Evolutionary conservation across 2,113 vertebrate species (phyloP), one percentile per base, ranked within the genome.

Genomic region (Microcebus ravelobensis): DNA sequence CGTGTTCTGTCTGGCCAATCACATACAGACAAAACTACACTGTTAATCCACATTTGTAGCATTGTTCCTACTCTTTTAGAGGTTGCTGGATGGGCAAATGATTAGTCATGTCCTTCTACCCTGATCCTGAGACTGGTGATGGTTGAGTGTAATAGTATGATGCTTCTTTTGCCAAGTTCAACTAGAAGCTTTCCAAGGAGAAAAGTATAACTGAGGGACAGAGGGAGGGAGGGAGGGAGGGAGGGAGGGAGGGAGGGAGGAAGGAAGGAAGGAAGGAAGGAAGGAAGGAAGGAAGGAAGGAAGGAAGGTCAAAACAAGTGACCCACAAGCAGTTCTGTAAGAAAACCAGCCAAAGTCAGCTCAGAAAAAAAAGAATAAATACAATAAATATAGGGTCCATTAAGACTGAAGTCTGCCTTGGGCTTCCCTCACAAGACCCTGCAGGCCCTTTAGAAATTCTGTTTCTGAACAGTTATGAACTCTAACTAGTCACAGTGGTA

Each of bases 361-460:
- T 50, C 34, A 11, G 87, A 67, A 82, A 74, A 93, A 96, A 93
- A 96, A 79, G 5, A 73, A 74, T 13, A 68, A 50, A 83, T 17
- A 52, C 12, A 29, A 42, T 48, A 76, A 91, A 27, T 8, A 71
- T 3, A 31, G 27, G 71, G 29, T 12, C 79, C 21, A 23, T 20
- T 31, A 31, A 42, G 50, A 61, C 5, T 1, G 15, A 1, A 67
- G 14, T 21, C 14, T 18, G 45, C 61, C 50, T 48, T 31, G 39
- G 13, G 52, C 9, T 17, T 68, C 17, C n/a, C 34, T 83, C 12
- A 9, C 23, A 31, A 57, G 71, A 42, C 17, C 18, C 77, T 14
- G 23, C 34, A 89, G 57, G n/a, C 15, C 8, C 20, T 42, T n/a
- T 4, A 18, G 39, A 93, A 67, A 71, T 7, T 14, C 13, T 31